These are phyloP conservation scores for Chromoteleia sp. DNA, from an alignment of 2,888 invertebrate species.

Conservation along the genomic window DNA sequence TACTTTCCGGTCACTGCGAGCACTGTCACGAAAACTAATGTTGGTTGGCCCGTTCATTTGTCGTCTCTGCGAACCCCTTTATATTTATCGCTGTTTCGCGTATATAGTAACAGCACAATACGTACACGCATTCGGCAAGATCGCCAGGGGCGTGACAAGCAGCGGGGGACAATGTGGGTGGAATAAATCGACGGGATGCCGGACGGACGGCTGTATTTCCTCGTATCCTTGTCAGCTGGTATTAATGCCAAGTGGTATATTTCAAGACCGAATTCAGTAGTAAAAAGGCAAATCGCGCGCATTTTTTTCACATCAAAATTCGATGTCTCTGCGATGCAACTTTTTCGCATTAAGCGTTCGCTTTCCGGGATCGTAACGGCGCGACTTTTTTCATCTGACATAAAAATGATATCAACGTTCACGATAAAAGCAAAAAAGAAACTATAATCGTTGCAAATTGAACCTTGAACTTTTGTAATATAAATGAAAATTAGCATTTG, in stretches of 20 bases:
- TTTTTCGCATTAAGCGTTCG: conserved; percentile 42
- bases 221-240: conserved; percentile 58
- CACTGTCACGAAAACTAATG: conserved; percentile 64
- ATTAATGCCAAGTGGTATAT: conserved; percentile 66
- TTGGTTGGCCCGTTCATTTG: conserved; percentile 59
- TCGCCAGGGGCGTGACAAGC: conserved; percentile 68
- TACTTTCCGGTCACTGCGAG: conserved; percentile 46
- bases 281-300: conserved; percentile 51
- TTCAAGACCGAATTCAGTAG: conserved; percentile 49
- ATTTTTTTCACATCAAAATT: conserved; percentile 58
- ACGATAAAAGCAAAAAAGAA: background rate
- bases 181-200: conserved; percentile 66
- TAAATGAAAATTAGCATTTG: conserved; percentile 2
- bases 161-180: conserved; percentile 60
- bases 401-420: conserved; percentile 17
- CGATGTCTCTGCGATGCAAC: conserved; percentile 53
- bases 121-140: conserved; percentile 65
- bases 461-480: background rate
- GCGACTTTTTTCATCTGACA: background rate
- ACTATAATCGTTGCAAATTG: background rate
- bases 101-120: conserved; percentile 51
- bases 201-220: conserved; percentile 59
- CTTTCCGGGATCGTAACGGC: conserved; percentile 29
- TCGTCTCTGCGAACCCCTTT: conserved; percentile 57
- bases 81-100: conserved; percentile 63